phyloP scores from a whole-genome alignment of 1,140 invertebrate species.

The Eufriesea mexicana region DNA sequence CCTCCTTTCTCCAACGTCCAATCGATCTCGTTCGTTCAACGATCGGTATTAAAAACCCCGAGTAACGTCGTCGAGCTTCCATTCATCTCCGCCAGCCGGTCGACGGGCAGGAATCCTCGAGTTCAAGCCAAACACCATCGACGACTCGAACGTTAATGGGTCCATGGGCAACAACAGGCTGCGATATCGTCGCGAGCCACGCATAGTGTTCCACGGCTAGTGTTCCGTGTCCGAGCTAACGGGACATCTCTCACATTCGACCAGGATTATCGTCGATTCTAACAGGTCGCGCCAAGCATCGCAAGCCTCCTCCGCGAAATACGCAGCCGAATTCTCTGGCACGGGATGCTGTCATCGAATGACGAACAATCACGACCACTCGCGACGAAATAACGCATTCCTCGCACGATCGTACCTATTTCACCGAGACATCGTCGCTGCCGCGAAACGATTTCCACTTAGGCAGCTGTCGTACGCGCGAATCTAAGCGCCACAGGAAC shows the following conservation, averaged over 20 bases:
- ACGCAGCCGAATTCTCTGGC: background rate
- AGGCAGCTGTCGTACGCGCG: too few species aligned
- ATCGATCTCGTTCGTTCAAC: background rate
- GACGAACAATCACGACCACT: background rate
- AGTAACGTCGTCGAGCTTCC: background rate
- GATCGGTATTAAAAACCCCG: background rate
- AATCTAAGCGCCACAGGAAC: background rate
- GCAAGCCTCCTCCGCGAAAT: background rate
- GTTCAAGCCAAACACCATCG: background rate
- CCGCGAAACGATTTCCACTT: too few species aligned
- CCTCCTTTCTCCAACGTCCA: background rate
- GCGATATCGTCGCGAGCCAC: constrained; percentile 21
- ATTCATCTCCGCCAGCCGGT: too few species aligned
- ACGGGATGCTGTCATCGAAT: background rate
- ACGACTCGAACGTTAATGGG: constrained; percentile 16
- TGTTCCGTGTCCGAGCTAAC: background rate
- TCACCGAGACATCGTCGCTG: background rate
- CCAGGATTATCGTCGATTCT: background rate
- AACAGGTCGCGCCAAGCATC: too few species aligned
- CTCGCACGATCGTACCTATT: background rate
- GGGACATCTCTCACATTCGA: constrained; percentile 8
- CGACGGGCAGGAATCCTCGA: background rate
- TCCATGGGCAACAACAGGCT: background rate
- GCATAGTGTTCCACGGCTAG: background rate
- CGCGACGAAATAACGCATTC: background rate